Percentiles rank a stretch among this genome's conserved stretches.
phyloP scores from a whole-genome alignment of 1,140 invertebrate species.

The Zeugodacus cucurbitae region DNA sequence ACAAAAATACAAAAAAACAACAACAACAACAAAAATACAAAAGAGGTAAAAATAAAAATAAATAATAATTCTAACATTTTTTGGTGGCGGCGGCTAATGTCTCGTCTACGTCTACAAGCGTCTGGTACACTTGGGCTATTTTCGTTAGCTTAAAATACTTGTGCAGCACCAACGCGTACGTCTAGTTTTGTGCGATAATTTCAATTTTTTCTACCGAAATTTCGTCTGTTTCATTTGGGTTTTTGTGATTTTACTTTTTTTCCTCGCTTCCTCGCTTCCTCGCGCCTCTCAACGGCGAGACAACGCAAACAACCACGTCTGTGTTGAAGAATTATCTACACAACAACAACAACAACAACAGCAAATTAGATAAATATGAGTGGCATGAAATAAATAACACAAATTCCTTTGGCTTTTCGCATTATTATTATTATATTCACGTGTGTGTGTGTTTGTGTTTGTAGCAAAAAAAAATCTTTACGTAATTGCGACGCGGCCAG shows the following conservation, averaged over 20 bases:
- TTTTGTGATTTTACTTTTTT: not conserved
- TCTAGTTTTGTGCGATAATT: constrained; percentile 10
- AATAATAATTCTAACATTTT: not conserved
- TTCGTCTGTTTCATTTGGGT: no score
- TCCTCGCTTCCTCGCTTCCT: no score
- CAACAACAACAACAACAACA: constrained; percentile 13
- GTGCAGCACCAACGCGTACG: not conserved
- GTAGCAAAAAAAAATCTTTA: not conserved
- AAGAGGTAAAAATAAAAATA: constrained; percentile 8
- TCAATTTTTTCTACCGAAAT: not conserved
- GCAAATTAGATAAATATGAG: constrained; percentile 27
- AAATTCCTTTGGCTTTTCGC: not conserved
- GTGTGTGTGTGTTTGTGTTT: not conserved
- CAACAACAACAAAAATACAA: not conserved
- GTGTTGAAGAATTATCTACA: not conserved
- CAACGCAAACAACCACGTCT: not conserved
- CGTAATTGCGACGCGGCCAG: not conserved
- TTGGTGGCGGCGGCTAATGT: not conserved
- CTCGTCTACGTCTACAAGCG: not conserved
- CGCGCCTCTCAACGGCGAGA: not conserved
- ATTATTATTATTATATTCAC: not conserved
- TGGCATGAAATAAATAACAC: not conserved
- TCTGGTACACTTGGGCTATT: constrained; percentile 28
- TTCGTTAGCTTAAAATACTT: constrained; percentile 19
- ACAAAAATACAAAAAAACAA: not conserved